A percentile compares a stretch with the other conserved stretches of the same genome.
Evolutionary conservation across 2,113 vertebrate species (phyloP).

Genomic region (Ascaphus truei): DNA sequence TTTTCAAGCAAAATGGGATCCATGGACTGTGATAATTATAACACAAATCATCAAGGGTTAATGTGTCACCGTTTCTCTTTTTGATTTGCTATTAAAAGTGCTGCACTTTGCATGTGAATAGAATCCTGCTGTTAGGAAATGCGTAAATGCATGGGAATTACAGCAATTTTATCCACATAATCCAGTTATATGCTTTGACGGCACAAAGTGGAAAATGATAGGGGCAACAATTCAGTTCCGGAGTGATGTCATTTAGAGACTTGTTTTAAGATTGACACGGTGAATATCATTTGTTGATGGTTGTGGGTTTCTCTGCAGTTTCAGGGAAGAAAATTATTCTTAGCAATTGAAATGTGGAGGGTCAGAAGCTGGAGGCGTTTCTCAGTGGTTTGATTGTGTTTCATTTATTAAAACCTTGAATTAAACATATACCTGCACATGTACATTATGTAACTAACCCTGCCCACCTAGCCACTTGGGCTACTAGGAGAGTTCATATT

Average conservation of each 20-base stretch:
- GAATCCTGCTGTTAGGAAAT: slow-evolving; percentile 55
- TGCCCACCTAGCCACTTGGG: too few relatives aligned
- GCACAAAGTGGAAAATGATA: slow-evolving; percentile 49
- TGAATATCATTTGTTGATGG: slow-evolving; percentile 52
- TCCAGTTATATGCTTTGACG: slow-evolving; percentile 59
- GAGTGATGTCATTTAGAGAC: slow-evolving; percentile 51
- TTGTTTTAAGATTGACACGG: slow-evolving; percentile 50
- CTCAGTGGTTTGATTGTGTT: background rate
- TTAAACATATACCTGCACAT: too few relatives aligned
- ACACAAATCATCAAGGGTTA: slow-evolving; percentile 39
- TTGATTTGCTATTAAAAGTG: slow-evolving; percentile 49
- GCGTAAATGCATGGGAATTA: slow-evolving; percentile 46
- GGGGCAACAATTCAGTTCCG: slow-evolving; percentile 52
- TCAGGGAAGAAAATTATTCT: background rate
- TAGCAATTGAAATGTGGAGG: background rate
- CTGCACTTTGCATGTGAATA: slow-evolving; percentile 48
- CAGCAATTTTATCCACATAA: slow-evolving; percentile 54
- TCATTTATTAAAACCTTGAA: too few relatives aligned
- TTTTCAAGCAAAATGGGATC: slow-evolving; percentile 19
- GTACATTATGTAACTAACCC: too few relatives aligned
- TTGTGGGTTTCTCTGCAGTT: slow-evolving; percentile 22
- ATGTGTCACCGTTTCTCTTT: slow-evolving; percentile 37
- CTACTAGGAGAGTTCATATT: too few relatives aligned
- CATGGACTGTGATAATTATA: slow-evolving; percentile 25
- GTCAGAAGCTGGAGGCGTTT: background rate